Evolutionary conservation across 2,888 invertebrate species (phyloP).

Genomic region (Dorcus parallelipipedus): DNA sequence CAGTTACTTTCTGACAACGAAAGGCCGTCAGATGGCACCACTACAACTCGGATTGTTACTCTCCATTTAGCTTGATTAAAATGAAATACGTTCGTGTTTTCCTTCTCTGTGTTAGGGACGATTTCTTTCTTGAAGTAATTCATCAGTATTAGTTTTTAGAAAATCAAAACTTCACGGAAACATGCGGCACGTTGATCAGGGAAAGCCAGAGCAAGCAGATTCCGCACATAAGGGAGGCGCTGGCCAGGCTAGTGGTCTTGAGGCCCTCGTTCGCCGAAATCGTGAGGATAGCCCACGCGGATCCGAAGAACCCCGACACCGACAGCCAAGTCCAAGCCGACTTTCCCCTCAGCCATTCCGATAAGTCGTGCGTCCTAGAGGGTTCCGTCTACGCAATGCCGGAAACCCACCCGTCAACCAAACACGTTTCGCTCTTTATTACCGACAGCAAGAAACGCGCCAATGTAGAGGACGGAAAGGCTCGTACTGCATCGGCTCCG

Average conservation of each 20-base stretch:
- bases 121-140: not conserved
- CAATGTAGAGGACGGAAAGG: too few relatives aligned
- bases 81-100: too few relatives aligned
- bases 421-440: too few relatives aligned
- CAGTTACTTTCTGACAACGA: not conserved
- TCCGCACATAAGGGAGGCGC: conserved; percentile 2
- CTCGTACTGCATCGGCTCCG: too few relatives aligned
- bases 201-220: conserved; percentile 18
- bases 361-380: not conserved
- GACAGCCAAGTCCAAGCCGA: conserved; percentile 6
- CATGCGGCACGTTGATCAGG: conserved; percentile 15
- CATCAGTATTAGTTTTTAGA: conserved; percentile 21
- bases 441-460: too few relatives aligned
- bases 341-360: not conserved
- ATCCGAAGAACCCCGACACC: conserved; percentile 2
- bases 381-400: not conserved
- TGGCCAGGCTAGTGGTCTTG: conserved; percentile 14
- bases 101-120: too few relatives aligned
- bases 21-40: too few relatives aligned
- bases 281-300: conserved; percentile 10
- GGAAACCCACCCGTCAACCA: not conserved
- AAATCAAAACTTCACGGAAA: conserved; percentile 19
- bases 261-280: conserved; percentile 11
- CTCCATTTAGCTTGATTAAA: too few relatives aligned
- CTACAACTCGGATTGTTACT: not conserved